Evolutionary conservation across 2,888 invertebrate species (phyloP), one percentile per base, ranked within the genome.

Genomic region (Pyrochroa serraticornis): DNA sequence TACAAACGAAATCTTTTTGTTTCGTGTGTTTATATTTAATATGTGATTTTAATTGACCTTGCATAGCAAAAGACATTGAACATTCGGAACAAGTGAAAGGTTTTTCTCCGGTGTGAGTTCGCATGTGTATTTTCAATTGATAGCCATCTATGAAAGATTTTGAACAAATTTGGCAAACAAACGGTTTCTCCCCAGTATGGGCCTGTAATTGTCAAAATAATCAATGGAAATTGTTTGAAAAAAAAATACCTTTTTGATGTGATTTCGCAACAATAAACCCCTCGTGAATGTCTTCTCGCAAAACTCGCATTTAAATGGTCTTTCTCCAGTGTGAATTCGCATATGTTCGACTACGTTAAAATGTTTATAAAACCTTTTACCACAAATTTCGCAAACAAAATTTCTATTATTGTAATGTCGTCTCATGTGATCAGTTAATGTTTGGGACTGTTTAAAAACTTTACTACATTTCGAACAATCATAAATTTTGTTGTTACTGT

Each of bases 281-380:
- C 64, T 58, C 6, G 64, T 63, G 10, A 65, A 65, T 7, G 63
- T 54, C n/a, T n/a, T n/a, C n/a, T n/a, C n/a, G 32, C 65, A 65
- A 7, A 60, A 10, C 7, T 70, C 60, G 44, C 76, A 76, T 32
- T 60, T 62, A 39, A 70, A 71, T 0, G 74, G 74, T 31, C 72
- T 68, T 45, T 72, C 71, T 8, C 72, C 71, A 7, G 68, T 67
- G 47, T 77, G 77, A 6, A 71, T 65, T 6, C 76, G 67, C 30
- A 72, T 66, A 52, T 77, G 64, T 35, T 62, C 60, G 6, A 46
- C 48, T 1, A 58, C 58, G 53, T 58, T 58, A 41, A 58, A 56
- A 9, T 61, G 55, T 52, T 60, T 60, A 36, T 64, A 64, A 52
- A 62, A 64, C 12, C 49, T 47, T 50, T 62, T 62, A 1, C 54